These are phyloP conservation scores for Myoxocephalus aenaeus DNA, from an alignment of 2,797 vertebrate genomes.

Conservation along the genomic window DNA sequence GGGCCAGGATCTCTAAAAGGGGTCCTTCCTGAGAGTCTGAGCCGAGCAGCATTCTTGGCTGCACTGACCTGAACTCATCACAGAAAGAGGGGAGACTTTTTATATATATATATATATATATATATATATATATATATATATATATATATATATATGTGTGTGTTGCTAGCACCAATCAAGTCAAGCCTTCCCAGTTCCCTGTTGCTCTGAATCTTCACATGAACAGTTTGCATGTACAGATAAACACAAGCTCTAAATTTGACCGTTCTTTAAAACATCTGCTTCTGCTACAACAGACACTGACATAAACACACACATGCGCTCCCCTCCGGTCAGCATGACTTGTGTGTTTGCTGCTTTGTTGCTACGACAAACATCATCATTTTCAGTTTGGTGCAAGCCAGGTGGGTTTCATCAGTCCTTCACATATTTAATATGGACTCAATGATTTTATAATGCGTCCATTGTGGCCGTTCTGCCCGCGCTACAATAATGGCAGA, in stretches of 20 bases:
- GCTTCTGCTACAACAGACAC: conserved; percentile 34
- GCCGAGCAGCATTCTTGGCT: conserved; percentile 54
- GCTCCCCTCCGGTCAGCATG: conserved; percentile 26
- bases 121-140: too few relatives aligned
- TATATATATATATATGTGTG: background rate
- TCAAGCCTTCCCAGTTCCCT: conserved; percentile 19
- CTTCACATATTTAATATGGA: conserved; percentile 52
- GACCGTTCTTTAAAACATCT: conserved; percentile 48
- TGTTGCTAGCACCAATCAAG: conserved; percentile 19
- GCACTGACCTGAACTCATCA: conserved; percentile 39
- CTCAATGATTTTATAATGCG: conserved; percentile 45
- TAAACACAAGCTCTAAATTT: conserved; percentile 25
- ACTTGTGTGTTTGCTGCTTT: conserved; percentile 55
- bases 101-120: background rate
- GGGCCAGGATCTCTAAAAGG: conserved; percentile 58
- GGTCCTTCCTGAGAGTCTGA: conserved; percentile 47
- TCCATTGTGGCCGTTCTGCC: conserved; percentile 41
- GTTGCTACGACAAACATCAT: conserved; percentile 56
- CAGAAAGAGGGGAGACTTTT: conserved; percentile 15
- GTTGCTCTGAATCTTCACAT: conserved; percentile 24
- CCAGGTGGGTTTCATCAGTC: conserved; percentile 52
- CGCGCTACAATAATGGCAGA: conserved; percentile 18
- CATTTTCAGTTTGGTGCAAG: conserved; percentile 42
- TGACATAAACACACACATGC: conserved; percentile 16
- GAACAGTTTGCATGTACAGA: conserved; percentile 30